Evolutionary conservation across 2,113 vertebrate genomes (phyloP).

Genomic region (Heliornis fulica): DNA sequence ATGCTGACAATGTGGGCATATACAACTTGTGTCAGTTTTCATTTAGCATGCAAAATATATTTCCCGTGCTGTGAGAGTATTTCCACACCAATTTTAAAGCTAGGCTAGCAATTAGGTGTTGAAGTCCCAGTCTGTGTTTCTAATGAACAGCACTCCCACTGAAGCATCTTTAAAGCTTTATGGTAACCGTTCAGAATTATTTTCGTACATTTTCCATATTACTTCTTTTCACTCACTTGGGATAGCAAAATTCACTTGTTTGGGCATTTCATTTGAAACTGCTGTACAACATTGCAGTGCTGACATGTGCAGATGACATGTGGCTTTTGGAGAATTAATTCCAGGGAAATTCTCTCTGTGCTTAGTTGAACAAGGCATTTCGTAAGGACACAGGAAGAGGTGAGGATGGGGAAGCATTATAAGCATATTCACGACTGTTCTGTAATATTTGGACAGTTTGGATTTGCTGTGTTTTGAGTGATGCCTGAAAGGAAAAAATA

Average conservation of each 20-base stretch:
- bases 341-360: neutral
- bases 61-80: neutral
- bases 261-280: neutral
- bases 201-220: neutral
- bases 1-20: neutral
- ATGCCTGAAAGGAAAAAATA: neutral
- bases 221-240: neutral
- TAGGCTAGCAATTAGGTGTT: neutral
- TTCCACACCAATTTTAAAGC: neutral
- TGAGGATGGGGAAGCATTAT: neutral
- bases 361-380: neutral
- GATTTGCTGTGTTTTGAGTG: neutral
- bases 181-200: neutral
- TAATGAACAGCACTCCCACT: neutral
- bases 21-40: conserved; percentile 22
- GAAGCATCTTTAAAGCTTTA: neutral
- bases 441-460: neutral
- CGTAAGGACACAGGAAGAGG: neutral
- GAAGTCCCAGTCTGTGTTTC: neutral
- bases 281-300: neutral
- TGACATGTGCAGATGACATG: accelerated
- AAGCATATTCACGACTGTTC: neutral
- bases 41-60: conserved; percentile 29
- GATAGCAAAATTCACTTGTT: neutral
- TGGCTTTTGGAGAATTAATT: neutral